Percentiles rank a stretch among this genome's conserved stretches.
Conservation (phyloP, 2,113 vertebrate genomes). For the Gymnocephalus cernua region DNA sequence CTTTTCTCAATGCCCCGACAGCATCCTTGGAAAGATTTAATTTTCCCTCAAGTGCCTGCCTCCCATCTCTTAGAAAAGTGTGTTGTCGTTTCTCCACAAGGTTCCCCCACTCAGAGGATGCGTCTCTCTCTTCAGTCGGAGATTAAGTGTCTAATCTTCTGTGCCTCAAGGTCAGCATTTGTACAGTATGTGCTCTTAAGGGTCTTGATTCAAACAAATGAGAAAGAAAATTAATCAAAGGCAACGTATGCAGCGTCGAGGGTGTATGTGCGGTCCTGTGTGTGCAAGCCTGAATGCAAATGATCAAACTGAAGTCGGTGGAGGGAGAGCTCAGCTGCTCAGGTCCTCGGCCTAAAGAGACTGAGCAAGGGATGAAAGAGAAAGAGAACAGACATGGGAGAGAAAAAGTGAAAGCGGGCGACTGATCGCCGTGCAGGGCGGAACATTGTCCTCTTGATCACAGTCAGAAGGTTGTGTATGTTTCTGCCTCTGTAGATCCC, state of each 20-base stretch:
- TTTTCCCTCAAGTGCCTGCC: conserved; percentile 79
- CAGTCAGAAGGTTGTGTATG: conserved; percentile 76
- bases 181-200: conserved; percentile 56
- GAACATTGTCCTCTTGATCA: conserved; percentile 91
- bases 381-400: conserved; percentile 84
- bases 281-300: conserved; percentile 34
- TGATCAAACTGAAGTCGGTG: conserved; percentile 42
- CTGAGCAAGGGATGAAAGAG: conserved; percentile 72
- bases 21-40: conserved; percentile 82
- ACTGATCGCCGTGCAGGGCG: conserved; percentile 81
- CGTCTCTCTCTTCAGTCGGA: conserved; percentile 70
- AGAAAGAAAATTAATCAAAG: conserved; percentile 71
- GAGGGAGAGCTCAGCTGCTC: conserved; percentile 71
- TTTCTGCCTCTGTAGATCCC: neutral
- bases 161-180: conserved; percentile 77
- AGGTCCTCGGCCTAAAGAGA: conserved; percentile 54
- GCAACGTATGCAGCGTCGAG: conserved; percentile 51
- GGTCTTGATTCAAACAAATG: conserved; percentile 76
- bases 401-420: conserved; percentile 89
- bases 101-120: conserved; percentile 67
- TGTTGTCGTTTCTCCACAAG: conserved; percentile 72
- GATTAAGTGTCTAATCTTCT: conserved; percentile 79
- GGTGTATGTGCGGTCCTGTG: conserved; percentile 15
- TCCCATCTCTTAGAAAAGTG: conserved; percentile 74
- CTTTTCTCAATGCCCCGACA: conserved; percentile 68